These are phyloP conservation scores for Danio choprae DNA, from an alignment of 2,797 vertebrate genomes.

Conservation along the genomic window DNA sequence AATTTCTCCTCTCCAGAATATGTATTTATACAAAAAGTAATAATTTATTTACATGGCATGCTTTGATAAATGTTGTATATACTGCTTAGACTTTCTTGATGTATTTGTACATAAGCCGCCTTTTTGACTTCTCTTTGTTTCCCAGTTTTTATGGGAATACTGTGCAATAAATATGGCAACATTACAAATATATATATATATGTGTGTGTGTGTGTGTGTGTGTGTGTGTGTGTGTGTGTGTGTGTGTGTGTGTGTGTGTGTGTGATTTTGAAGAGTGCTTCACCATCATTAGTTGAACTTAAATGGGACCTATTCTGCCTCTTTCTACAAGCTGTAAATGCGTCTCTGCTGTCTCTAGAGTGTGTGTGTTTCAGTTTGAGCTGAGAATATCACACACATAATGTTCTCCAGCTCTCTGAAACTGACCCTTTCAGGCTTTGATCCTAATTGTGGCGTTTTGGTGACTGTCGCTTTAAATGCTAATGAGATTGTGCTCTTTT, in stretches of 20 bases:
- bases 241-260: not conserved
- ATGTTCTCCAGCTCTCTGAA: no score
- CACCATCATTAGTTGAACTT: no score
- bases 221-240: not conserved
- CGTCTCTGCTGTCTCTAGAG: no score
- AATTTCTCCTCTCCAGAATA: constrained; percentile 65
- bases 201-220: not conserved
- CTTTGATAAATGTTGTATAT: constrained; percentile 89
- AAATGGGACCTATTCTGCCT: no score
- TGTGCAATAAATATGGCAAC: constrained; percentile 97
- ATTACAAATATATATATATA: constrained; percentile 57
- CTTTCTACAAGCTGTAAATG: no score
- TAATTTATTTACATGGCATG: constrained; percentile 86
- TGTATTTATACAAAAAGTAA: constrained; percentile 70
- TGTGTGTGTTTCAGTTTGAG: no score
- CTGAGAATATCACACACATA: no score
- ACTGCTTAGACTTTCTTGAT: constrained; percentile 79
- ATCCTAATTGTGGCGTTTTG: no score
- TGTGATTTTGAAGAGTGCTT: no score
- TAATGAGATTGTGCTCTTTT: no score
- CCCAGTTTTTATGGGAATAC: constrained; percentile 98
- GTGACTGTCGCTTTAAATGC: no score
- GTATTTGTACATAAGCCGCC: constrained; percentile 93
- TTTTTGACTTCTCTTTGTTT: constrained; percentile 83
- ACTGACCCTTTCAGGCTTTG: no score